Evolutionary conservation across 2,888 invertebrate species (phyloP), one percentile per base, ranked within the genome.

Genomic region (Cryptocephalus moraei): DNA sequence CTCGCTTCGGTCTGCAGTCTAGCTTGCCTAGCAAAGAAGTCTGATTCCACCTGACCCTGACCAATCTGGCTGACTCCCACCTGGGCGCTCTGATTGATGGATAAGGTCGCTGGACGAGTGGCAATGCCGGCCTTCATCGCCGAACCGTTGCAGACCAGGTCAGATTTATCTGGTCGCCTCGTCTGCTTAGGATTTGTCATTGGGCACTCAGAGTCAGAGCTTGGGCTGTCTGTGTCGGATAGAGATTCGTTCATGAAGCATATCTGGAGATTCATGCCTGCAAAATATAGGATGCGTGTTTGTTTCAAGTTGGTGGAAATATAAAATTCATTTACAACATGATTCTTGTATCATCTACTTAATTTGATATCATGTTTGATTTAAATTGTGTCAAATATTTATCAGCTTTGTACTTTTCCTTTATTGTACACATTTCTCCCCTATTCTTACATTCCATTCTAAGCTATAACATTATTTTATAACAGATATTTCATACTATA

Each of bases 181-280:
- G 59, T 55, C 52, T 66, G 65, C 54, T 67, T 68, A 11, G 68
- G 65, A 49, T 68, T 69, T 32, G 68, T 65, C 56, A 67, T 58
- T 1, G 70, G 66, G 49, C 65, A 77, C 68, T 88, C 87, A 54
- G 80, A 76, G 61, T 88, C 87, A 46, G 84, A 85, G 54, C 77
- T 77, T 55, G 84, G 84, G 59, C 86, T 86, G 69, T 89, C 89
- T 61, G 81, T 84, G 69, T 90, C 89, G 44, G 87, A 88, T 50
- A 85, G 85, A 47, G 87, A 86, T 70, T 94, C 92, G 70, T 93
- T 92, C 88, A 93, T 90, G 73, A 92, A 93, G 76, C 93, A 93
- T 63, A 94, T 91, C 77, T 92, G 92, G 44, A 93, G 82, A 74
- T 91, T 92, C 85, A 87, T 91, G 58, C 90, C 87, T 87, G 70